A percentile compares a stretch with the other conserved stretches of the same genome.
phyloP scores from a whole-genome alignment of 1,140 invertebrate species.

The Cepaea nemoralis region DNA sequence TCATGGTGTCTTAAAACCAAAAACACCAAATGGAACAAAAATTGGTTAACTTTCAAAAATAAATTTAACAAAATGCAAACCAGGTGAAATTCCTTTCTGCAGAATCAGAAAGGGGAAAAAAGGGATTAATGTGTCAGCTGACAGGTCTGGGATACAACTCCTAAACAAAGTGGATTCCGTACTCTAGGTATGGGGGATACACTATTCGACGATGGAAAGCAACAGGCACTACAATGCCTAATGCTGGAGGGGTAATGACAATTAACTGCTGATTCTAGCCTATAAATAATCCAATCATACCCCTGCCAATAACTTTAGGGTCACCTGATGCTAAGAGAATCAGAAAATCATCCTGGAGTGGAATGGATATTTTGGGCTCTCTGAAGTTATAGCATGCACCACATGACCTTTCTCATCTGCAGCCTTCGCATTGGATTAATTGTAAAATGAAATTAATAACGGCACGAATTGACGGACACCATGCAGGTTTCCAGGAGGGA shows the following conservation, averaged over 20 bases:
- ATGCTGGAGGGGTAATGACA: no score
- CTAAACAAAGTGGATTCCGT: no score
- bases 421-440: conserved; percentile 1
- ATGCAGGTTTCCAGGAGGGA: conserved; percentile 54
- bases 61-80: not conserved
- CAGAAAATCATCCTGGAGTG: not conserved
- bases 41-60: no score
- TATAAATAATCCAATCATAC: not conserved
- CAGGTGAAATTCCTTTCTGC: not conserved
- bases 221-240: no score
- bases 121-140: not conserved
- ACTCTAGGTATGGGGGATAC: no score
- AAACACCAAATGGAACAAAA: no score
- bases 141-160: no score
- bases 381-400: conserved; percentile 29
- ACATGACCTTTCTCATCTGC: conserved; percentile 9
- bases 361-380: conserved; percentile 40
- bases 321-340: not conserved
- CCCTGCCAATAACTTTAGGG: not conserved
- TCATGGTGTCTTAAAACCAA: no score
- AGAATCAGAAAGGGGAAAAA: not conserved
- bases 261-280: not conserved
- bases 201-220: no score
- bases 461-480: conserved; percentile 47
- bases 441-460: conserved; percentile 5